Evolutionary conservation across 2,113 vertebrate species (phyloP).

Genomic region (Picathartes gymnocephalus): DNA sequence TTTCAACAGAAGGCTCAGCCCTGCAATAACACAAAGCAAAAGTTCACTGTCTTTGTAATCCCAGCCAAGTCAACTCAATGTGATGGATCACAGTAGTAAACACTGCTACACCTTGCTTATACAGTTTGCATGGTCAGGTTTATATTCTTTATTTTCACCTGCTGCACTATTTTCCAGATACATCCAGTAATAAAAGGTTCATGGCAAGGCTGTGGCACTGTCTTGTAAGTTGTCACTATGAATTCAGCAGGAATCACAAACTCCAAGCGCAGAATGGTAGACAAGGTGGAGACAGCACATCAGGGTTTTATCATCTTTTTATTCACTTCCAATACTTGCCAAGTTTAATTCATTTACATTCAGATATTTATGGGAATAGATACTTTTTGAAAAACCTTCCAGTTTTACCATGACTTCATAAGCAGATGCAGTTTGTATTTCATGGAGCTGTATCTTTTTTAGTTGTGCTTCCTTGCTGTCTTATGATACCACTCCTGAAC

Average conservation of each 20-base stretch:
- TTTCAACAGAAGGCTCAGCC: background rate
- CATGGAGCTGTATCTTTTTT: background rate
- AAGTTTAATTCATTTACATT: background rate
- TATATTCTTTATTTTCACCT: background rate
- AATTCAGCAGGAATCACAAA: background rate
- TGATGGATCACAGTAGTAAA: background rate
- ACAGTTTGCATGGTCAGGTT: background rate
- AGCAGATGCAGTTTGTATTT: background rate
- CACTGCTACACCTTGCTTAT: background rate
- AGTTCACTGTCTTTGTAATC: background rate
- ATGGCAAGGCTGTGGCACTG: background rate
- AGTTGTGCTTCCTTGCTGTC: background rate
- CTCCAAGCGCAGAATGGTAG: background rate
- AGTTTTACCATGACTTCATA: background rate
- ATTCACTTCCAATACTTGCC: background rate
- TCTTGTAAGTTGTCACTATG: background rate
- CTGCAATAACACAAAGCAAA: background rate
- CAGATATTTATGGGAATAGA: background rate
- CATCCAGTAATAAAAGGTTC: background rate
- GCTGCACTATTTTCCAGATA: background rate
- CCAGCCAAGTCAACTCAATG: background rate
- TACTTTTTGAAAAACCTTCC: background rate
- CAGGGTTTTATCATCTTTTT: constrained; percentile 3
- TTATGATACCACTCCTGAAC: background rate
- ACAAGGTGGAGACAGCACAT: background rate